Evolutionary conservation across 2,113 vertebrate species (phyloP), one percentile per base, ranked within the genome.

Genomic region (Corydoras maculifer): DNA sequence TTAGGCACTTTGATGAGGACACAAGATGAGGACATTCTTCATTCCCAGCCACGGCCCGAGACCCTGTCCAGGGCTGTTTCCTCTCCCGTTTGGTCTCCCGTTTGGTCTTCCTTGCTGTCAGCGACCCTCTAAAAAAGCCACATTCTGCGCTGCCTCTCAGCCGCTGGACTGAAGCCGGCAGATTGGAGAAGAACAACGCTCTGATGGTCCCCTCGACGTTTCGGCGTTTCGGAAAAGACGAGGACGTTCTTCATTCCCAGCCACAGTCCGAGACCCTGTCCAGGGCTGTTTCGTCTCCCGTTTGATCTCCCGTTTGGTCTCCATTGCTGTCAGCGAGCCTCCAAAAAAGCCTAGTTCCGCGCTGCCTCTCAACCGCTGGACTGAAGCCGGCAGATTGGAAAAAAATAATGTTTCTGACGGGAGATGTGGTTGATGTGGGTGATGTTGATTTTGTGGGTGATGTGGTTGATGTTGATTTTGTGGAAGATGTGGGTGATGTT

Each of bases 351-450:
- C 63, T 29, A 14, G 32, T 61, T 72, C 35, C 29, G 14, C 63
- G 15, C 64, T 15, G 51, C 31, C 43, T 62, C 58, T 13, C 31
- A 81, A 67, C 67, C 74, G 82, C 54, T 77, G 31, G 60, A 74
- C 78, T 82, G 82, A 79, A 77, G 82, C 84, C 80, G 70, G 77
- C 76, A 76, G 63, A 78, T 81, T 84, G 78, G 81, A 84, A 79
- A 58, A 68, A 74, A 77, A 82, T 80, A 81, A 65, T 76, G 51
- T 72, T 69, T 50, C 50, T 77, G 79, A 84, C 50, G 64, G 18
- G 18, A 25, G 18, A 25, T 25, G n/a, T n/a, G n/a, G n/a, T n/a
- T n/a, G n/a, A n/a, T n/a, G 18, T 25, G 18, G 18, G 18, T 25
- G 18, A 25, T 25, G 18, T 25, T 25, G 18, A 25, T 25, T 25